phyloP scores from a whole-genome alignment of 2,888 invertebrate genomes.

The Tipula helvola region DNA sequence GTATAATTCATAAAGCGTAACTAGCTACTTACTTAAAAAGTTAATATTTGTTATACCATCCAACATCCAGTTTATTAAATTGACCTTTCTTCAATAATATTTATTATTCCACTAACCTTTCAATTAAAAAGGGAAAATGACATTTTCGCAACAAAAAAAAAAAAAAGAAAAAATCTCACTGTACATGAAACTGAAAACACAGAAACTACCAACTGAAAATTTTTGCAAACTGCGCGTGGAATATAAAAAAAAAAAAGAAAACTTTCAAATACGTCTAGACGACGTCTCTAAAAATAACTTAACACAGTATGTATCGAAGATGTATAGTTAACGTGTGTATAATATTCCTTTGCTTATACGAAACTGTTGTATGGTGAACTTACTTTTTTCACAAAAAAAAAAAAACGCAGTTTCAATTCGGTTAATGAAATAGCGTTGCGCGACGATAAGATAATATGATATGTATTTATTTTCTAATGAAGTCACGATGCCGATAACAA shows the following conservation, averaged over 20 bases:
- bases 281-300: not conserved
- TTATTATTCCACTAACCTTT: not conserved
- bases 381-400: not conserved
- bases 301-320: not conserved
- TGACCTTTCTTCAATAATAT: not conserved
- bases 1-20: not conserved
- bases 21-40: not conserved
- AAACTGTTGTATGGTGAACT: not conserved
- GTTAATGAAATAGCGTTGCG: not conserved
- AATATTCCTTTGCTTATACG: not conserved
- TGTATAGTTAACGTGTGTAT: not conserved
- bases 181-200: not conserved
- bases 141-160: not conserved
- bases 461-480: not conserved
- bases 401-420: not conserved
- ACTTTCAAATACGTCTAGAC: constrained; percentile 4
- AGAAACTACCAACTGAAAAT: not conserved
- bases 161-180: not conserved
- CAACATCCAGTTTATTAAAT: not conserved
- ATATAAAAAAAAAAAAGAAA: not conserved
- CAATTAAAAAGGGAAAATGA: not conserved
- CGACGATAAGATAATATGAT: not conserved
- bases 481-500: not conserved
- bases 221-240: not conserved
- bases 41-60: not conserved